These are phyloP conservation scores for Platichthys flesus DNA, from an alignment of 2,113 vertebrate genomes.

Conservation along the genomic window DNA sequence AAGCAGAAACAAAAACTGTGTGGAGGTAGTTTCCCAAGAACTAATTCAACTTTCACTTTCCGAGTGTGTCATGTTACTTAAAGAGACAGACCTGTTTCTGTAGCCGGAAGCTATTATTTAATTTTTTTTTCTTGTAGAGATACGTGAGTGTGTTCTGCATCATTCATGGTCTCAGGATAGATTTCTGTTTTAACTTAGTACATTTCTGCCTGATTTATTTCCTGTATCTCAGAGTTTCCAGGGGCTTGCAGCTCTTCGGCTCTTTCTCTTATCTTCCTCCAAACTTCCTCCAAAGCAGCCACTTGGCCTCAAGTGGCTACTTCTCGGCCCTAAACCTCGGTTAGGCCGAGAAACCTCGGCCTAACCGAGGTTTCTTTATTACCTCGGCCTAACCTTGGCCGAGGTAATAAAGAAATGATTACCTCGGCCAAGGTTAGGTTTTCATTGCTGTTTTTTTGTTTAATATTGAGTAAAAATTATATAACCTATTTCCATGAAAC, in stretches of 20 bases:
- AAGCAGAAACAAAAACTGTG: not conserved
- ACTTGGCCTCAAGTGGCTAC: constrained; percentile 21
- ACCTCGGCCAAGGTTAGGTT: not conserved
- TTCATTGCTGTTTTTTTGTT: no score
- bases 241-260: not conserved
- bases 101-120: not conserved
- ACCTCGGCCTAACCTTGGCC: no score
- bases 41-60: constrained; percentile 42
- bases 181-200: constrained; percentile 21
- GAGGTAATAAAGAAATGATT: not conserved
- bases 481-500: no score
- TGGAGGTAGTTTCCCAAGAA: not conserved
- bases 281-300: constrained; percentile 27
- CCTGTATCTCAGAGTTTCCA: constrained; percentile 1
- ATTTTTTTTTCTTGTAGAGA: no score
- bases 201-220: constrained; percentile 35
- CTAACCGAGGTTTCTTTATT: no score
- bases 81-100: constrained; percentile 34
- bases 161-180: constrained; percentile 29
- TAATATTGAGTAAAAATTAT: no score
- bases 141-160: constrained; percentile 9
- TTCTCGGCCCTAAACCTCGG: no score
- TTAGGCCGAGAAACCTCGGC: no score
- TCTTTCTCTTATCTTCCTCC: constrained; percentile 37
- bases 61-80: constrained; percentile 32